Evolutionary conservation across 2,113 vertebrate species (phyloP).

Genomic region (Ochotona curzoniae): DNA sequence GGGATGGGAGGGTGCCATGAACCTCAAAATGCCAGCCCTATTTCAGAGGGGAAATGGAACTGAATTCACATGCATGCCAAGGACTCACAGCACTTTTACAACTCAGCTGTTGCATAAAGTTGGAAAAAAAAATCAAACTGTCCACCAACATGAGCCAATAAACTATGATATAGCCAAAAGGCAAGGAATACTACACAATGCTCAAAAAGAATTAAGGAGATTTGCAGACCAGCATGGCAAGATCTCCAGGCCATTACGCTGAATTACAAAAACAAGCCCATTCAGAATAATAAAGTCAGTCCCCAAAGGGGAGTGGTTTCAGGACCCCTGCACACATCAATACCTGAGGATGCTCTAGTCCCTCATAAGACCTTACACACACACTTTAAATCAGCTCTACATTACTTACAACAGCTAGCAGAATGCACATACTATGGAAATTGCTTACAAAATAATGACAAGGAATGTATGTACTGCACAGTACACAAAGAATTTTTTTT

Average conservation of each 20-base stretch:
- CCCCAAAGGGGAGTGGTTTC: too few species aligned
- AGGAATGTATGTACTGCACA: too few species aligned
- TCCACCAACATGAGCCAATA: background rate
- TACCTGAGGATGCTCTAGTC: too few species aligned
- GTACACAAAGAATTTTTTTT: too few species aligned
- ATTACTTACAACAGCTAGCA: too few species aligned
- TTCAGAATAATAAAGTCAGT: too few species aligned
- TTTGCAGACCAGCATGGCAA: background rate
- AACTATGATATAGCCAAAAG: background rate
- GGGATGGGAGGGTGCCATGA: background rate
- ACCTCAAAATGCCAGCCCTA: background rate
- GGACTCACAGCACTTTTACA: background rate
- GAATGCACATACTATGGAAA: too few species aligned
- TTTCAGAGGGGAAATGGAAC: background rate
- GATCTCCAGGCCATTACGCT: background rate
- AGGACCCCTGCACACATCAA: too few species aligned
- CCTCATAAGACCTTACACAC: too few species aligned
- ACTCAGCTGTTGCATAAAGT: background rate
- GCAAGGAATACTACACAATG: background rate
- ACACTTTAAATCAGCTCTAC: too few species aligned
- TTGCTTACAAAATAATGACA: too few species aligned
- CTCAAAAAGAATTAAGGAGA: background rate
- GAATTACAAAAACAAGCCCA: constrained; percentile 28
- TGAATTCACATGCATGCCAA: background rate
- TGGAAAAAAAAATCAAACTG: background rate